These are phyloP conservation scores for Chionomys nivalis DNA, from an alignment of 2,113 vertebrate species.

Conservation along the genomic window DNA sequence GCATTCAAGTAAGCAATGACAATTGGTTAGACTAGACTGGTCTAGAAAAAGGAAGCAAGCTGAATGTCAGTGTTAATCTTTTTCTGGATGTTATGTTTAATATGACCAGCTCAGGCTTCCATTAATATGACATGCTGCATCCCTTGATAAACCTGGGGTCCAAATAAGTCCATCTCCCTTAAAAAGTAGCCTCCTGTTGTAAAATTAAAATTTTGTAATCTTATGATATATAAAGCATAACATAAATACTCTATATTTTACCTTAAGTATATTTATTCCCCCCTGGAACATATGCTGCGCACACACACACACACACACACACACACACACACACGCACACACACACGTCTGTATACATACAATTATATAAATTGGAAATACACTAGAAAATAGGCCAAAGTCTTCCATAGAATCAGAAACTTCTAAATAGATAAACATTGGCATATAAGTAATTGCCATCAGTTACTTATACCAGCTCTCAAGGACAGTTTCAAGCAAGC, in stretches of 20 bases:
- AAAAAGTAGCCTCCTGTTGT: background rate
- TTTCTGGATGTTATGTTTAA: background rate
- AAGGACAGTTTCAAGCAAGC: background rate
- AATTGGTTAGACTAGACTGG: background rate
- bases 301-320: background rate
- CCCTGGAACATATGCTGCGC: background rate
- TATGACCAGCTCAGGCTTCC: background rate
- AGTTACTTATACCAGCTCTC: too few species aligned
- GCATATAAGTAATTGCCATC: background rate
- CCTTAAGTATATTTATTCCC: background rate
- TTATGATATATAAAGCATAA: background rate
- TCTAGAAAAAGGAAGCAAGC: background rate
- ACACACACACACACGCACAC: background rate
- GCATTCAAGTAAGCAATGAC: background rate
- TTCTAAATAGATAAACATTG: background rate
- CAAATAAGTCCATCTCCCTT: background rate
- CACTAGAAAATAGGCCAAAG: background rate
- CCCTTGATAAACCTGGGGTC: background rate
- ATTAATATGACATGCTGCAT: background rate
- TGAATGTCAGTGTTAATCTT: too few species aligned
- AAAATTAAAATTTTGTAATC: background rate
- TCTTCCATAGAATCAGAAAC: background rate
- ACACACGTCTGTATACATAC: too few species aligned
- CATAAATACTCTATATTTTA: background rate
- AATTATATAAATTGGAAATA: background rate